These are phyloP conservation scores for Xylota segnis DNA, from an alignment of 2,888 invertebrate genomes.

Conservation along the genomic window DNA sequence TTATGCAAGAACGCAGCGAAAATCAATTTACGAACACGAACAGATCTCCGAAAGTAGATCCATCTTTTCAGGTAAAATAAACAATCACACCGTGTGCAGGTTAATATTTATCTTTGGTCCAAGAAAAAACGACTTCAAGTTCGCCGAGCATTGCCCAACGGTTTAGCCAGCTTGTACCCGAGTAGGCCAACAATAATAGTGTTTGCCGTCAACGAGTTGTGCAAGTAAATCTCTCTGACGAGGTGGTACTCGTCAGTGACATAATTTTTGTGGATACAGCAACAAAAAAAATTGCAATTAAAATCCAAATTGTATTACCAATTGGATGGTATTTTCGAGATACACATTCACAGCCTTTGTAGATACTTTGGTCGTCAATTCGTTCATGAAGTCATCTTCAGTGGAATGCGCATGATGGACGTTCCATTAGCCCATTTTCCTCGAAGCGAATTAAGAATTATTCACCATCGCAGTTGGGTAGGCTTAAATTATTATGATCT, in stretches of 20 bases:
- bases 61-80: neutral
- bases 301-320: conserved; percentile 11
- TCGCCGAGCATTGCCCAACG: conserved; percentile 1
- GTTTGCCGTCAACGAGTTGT: conserved; percentile 4
- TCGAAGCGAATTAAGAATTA: conserved; percentile 26
- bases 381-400: conserved; percentile 9
- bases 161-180: neutral
- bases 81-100: neutral
- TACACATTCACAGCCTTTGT: conserved; percentile 22
- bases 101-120: conserved; percentile 11
- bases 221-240: conserved; percentile 30
- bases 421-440: conserved; percentile 38
- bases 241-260: conserved; percentile 14
- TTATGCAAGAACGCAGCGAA: conserved; percentile 23
- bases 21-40: conserved; percentile 6
- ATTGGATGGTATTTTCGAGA: conserved; percentile 16
- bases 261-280: neutral
- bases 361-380: conserved; percentile 16
- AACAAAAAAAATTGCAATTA: conserved; percentile 36
- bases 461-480: neutral
- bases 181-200: conserved; percentile 5
- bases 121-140: conserved; percentile 21
- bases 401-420: conserved; percentile 7
- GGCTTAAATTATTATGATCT: conserved; percentile 25
- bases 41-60: conserved; percentile 2